Base-by-base conservation (phyloP, 2,888 invertebrate genomes). In the Drosophila rubida region DNA sequence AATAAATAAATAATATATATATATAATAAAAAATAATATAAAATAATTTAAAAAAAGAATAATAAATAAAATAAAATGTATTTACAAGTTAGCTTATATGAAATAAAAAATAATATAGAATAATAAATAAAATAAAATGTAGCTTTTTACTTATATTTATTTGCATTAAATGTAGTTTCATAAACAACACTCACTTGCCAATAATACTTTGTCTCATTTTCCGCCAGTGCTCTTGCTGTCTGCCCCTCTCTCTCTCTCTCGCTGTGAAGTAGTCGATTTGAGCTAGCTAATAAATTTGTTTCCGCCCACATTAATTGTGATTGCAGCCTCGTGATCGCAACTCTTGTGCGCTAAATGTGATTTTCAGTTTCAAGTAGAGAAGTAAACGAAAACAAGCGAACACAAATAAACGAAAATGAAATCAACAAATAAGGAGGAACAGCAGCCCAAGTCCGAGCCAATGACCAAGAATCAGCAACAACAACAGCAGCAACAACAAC, bases 351-450 rank as follows among this genome's bases (percentile, higher is more conserved):
- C 45, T 51, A 45, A 50, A 60, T 80, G 77, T 55, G 70, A 76
- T 74, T 75, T 67, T 62, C 68, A 70, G 66, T 74, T 69, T 68
- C 69, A 75, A 75, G 87, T 80, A 73, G 78, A 73, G 78, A 69
- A 81, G 87, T 76, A 80, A 80, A 80, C 69, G 81, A 80, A 80
- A 75, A 76, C 54, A 80, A 61, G 42, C 42, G 14, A 72, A 87
- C 72, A 62, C 67, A 83, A 87, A 83, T 78, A 87, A 83, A 87
- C 79, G 68, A 70, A 75, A 76, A 80, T 84, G 81, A 87, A 83
- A 87, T 87, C 85, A 87, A 70, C 86, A 87, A 81, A 85, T 87
- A 87, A 82, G 72, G 27, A 78, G 62, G 53, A 77, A 50, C 46
- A 63, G 55, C 78, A 65, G 73, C 59, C 71, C 48, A 66, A 68